Evolutionary conservation across 1,140 invertebrate genomes (phyloP), one percentile per base, ranked within the genome.

Genomic region (Periplaneta americana): DNA sequence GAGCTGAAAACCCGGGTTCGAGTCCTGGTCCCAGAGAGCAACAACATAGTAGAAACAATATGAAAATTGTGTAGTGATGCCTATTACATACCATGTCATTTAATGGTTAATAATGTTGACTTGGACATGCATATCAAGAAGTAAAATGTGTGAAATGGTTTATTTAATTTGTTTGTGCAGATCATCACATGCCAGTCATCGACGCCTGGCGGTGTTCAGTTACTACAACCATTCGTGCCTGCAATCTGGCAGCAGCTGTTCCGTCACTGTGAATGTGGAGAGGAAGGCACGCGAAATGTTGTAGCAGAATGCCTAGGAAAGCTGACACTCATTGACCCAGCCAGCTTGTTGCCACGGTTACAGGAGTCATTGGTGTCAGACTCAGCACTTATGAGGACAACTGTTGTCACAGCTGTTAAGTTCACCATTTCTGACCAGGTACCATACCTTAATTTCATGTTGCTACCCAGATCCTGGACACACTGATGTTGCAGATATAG

Each of bases 231-330:
- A 17, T 97, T 97, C 86, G 95, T 98, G 84, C 94, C 95, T 84
- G 94, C 95, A 75, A 98, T 98, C 84, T 98, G 96, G 96, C 89
- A 92, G 76, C 93, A 96, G 82, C 89, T 99, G 1, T 97, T 98
- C 83, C 93, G 95, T 85, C 97, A 99, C 87, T 98, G 97, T 84
- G 97, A 99, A 87, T 99, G 97, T 85, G 92, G 92, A 0, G 98
- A 99, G 89, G 98, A 99, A 90, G 98, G 98, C 32, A 99, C 98
- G 15, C 91, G 98, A 74, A 99, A 99, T 89, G 98, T 99, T 6
- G 98, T 99, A 6, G 97, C 98, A 0, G 98, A 99, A 90, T 99
- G 98, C 88, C 90, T 99, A 57, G 98, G 98, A 33, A 99, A 99
- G 90, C 90, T 99, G 18, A 98, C 98, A 22, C 90, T 99, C n/a